Base-by-base conservation (phyloP, 2,888 invertebrate genomes). In the Thecophora atra region DNA sequence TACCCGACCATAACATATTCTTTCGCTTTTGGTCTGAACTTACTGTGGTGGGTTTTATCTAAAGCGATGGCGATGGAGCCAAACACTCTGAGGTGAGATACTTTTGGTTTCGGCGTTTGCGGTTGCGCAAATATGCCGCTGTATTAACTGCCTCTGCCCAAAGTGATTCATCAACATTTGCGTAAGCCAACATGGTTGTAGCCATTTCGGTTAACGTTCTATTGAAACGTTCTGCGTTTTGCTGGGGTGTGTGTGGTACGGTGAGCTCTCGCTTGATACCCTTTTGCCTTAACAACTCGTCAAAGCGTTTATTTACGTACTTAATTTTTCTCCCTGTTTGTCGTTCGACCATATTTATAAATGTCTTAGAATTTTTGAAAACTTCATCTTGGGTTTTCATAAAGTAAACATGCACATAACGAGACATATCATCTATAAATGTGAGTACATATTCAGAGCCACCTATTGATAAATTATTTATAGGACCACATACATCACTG, bases 141-240 rank as follows among this genome's bases (percentile, higher is more conserved):
- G 72, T 74, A 60, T 60, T 64, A 6, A 73, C 26, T 24, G 74
- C 73, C 26, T 75, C 70, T 7, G 72, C 75, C 73, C 71, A 75
- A 28, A 69, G 44, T 2, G 42, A 37, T 26, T 70, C 65, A 42
- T 6, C 37, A 8, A 70, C n/a, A 26, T 62, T 51, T 62, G 58
- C 65, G 17, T 52, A 11, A 4, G 44, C 24, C 42, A 71, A n/a
- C 73, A 73, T 71, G 47, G 54, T 42, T 24, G 70, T 47, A 3
- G 71, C 73, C 60, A 71, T 72, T 56, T 73, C 70, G 5, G 70
- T 51, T 42, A 74, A 51, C 11, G 68, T 74, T 0, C 65, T 30
- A 47, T 72, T 72, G 7, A 63, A 60, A n/a, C 72, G 66, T 52
- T 74, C 72, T 4, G 72, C 70, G 52, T 71, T 74, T 26, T 71